Evolutionary conservation across 2,113 vertebrate species (phyloP).

Genomic region (Sarotherodon lohbergeri): DNA sequence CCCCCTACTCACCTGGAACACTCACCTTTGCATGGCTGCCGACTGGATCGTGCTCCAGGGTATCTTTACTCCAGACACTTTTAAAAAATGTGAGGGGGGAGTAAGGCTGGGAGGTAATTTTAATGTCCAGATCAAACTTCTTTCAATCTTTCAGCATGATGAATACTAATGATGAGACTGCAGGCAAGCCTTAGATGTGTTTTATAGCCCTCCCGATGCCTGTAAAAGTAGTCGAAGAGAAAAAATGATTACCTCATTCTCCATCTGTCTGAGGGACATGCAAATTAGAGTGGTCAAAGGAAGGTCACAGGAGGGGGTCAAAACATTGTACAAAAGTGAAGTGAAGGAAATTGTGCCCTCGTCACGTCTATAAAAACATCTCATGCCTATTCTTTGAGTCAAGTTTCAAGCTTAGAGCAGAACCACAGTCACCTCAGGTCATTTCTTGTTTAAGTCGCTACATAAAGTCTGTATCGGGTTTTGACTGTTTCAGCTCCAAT

Average conservation of each 20-base stretch:
- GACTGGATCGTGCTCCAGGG: neutral
- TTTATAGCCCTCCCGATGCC: slow-evolving; percentile 26
- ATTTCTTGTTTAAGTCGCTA: neutral
- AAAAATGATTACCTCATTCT: slow-evolving; percentile 32
- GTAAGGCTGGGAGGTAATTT: neutral
- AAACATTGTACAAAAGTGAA: slow-evolving; percentile 4
- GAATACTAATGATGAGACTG: slow-evolving; percentile 50
- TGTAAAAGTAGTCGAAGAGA: slow-evolving; percentile 31
- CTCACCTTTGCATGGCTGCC: neutral
- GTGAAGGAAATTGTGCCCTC: neutral
- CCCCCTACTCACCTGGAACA: neutral
- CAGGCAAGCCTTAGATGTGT: slow-evolving; percentile 12
- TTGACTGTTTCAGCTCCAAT: neutral
- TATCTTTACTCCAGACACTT: neutral
- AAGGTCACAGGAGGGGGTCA: neutral
- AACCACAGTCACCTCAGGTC: neutral
- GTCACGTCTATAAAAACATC: neutral
- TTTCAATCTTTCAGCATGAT: slow-evolving; percentile 40
- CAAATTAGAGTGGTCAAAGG: slow-evolving; percentile 34
- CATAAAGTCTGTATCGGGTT: neutral
- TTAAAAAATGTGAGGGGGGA: neutral
- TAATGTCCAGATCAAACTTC: slow-evolving; percentile 40
- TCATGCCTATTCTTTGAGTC: neutral
- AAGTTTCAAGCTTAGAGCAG: neutral
- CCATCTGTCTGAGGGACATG: slow-evolving; percentile 40